phyloP scores from a whole-genome alignment of 2,888 invertebrate genomes.

The Microctonus brassicae region DNA sequence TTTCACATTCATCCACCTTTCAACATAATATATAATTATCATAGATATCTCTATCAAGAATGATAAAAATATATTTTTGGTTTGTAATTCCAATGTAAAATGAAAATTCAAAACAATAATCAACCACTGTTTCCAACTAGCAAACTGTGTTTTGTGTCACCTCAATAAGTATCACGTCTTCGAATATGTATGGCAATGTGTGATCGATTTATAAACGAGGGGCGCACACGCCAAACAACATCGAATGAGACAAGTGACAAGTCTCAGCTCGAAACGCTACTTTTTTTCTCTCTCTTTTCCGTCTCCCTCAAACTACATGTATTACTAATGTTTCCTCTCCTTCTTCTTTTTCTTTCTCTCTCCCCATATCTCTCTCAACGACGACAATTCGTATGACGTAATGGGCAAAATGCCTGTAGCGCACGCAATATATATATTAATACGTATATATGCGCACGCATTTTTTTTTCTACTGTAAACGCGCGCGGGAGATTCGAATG shows the following conservation, averaged over 20 bases:
- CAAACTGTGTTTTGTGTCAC: background rate
- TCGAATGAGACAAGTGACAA: slow-evolving; percentile 9
- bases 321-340: too few species aligned
- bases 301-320: too few species aligned
- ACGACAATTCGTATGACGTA: background rate
- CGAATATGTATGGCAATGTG: background rate
- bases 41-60: background rate
- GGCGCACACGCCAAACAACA: background rate
- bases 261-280: background rate
- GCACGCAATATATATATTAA: background rate
- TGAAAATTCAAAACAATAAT: background rate
- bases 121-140: background rate
- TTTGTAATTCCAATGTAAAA: background rate
- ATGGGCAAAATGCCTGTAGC: background rate
- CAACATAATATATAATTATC: slow-evolving; percentile 10
- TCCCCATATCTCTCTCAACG: background rate
- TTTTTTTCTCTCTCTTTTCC: background rate
- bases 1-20: background rate
- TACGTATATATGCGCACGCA: background rate
- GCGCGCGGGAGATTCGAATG: background rate
- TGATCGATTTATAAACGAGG: slow-evolving; percentile 1
- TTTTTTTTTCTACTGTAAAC: background rate
- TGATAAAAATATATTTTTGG: too few species aligned
- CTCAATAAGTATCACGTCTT: background rate
- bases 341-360: background rate